Evolutionary conservation across 2,113 vertebrate genomes (phyloP).

Genomic region (Smithornis capensis): DNA sequence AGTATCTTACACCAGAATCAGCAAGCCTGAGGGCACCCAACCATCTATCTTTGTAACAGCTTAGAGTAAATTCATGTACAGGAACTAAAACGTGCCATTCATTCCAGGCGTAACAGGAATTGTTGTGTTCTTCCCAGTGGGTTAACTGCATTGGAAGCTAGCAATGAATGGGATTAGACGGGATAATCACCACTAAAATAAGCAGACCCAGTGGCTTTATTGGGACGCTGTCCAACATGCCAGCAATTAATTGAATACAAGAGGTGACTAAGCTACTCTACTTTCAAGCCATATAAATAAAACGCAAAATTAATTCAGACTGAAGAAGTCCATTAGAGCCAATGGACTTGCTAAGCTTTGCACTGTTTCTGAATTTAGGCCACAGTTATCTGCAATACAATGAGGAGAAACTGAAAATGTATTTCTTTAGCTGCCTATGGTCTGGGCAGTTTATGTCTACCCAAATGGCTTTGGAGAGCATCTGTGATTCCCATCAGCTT

Average conservation of each 20-base stretch:
- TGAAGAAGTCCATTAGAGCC: not conserved
- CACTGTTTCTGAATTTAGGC: not conserved
- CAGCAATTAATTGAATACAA: slow-evolving; percentile 24
- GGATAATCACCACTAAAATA: slow-evolving; percentile 51
- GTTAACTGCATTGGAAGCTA: slow-evolving; percentile 35
- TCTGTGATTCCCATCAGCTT: slow-evolving; percentile 4
- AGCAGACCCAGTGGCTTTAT: slow-evolving; percentile 12
- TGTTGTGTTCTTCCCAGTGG: slow-evolving; percentile 3
- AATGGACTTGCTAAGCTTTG: not conserved
- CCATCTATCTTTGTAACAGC: not conserved
- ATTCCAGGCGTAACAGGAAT: slow-evolving; percentile 20
- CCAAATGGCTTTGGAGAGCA: not conserved
- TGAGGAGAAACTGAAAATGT: not conserved
- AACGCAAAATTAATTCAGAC: not conserved
- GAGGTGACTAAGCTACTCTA: not conserved
- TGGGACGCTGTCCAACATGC: slow-evolving; percentile 24
- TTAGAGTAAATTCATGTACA: not conserved
- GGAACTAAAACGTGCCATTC: not conserved
- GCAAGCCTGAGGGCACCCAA: not conserved
- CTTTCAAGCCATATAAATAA: not conserved
- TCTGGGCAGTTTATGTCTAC: not conserved
- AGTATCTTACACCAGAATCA: not conserved
- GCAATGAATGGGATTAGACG: slow-evolving; percentile 51
- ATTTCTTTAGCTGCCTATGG: not conserved
- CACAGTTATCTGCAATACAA: not conserved